Conservation (phyloP, 1,140 invertebrate genomes). For the silkworm (Bombyx mori) region DNA sequence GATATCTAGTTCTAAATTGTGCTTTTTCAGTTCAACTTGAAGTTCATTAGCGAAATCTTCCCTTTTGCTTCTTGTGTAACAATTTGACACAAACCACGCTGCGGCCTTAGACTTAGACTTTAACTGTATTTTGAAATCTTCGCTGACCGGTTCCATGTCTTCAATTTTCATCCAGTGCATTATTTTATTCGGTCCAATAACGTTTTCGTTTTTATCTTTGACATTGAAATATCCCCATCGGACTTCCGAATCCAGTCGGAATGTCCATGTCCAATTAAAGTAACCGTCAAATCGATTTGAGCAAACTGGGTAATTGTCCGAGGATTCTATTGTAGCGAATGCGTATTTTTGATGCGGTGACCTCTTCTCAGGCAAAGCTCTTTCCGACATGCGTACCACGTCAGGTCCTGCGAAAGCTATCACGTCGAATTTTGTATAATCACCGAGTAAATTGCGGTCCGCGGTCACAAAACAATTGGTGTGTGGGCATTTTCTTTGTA, state of each 20-base stretch:
- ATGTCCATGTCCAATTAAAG: conserved; percentile 79
- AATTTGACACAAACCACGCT: conserved; percentile 80
- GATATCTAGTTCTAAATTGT: conserved; percentile 72
- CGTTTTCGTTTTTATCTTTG: conserved; percentile 31
- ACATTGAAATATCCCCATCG: conserved; percentile 69
- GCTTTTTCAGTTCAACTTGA: conserved; percentile 64
- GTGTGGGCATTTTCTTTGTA: conserved; percentile 31
- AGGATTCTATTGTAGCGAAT: conserved; percentile 51
- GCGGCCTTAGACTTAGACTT: conserved; percentile 66
- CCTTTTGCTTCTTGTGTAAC: conserved; percentile 69
- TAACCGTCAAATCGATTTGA: conserved; percentile 43
- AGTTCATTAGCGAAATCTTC: conserved; percentile 73
- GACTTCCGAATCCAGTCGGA: conserved; percentile 76
- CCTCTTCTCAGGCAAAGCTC: conserved; percentile 24
- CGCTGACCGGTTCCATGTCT: conserved; percentile 46
- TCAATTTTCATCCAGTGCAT: conserved; percentile 48
- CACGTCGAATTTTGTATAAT: conserved; percentile 47
- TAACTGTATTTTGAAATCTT: conserved; percentile 41
- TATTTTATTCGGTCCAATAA: conserved; percentile 43
- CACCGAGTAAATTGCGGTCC: conserved; percentile 28
- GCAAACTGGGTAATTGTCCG: conserved; percentile 50
- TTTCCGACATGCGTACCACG: conserved; percentile 14
- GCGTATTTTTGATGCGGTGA: conserved; percentile 47
- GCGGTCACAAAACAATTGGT: conserved; percentile 45
- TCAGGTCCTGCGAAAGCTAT: conserved; percentile 46